Conservation (phyloP, 2,888 invertebrate genomes). For the Lacanobia oleracea region DNA sequence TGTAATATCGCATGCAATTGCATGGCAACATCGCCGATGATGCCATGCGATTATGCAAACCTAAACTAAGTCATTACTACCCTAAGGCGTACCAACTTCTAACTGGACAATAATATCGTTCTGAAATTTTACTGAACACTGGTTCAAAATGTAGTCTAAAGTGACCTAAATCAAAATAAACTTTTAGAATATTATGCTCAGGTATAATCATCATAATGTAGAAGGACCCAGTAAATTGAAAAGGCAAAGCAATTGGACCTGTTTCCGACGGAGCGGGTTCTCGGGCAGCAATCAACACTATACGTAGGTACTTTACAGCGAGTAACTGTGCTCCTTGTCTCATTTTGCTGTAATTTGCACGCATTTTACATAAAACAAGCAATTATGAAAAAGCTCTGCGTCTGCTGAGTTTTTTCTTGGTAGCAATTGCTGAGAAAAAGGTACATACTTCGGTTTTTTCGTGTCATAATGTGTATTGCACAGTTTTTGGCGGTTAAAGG, state of each 20-base stretch:
- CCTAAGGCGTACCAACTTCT: not conserved
- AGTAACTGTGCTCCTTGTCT: conserved; percentile 22
- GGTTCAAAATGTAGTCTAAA: not conserved
- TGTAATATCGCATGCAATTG: not conserved
- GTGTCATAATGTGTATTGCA: conserved; percentile 16
- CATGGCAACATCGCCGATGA: not conserved
- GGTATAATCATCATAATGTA: not conserved
- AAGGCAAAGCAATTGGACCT: conserved; percentile 1
- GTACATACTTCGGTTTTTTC: not conserved
- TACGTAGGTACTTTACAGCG: conserved; percentile 4
- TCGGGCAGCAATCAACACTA: conserved; percentile 4
- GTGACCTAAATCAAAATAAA: not conserved
- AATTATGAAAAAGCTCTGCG: conserved; percentile 10
- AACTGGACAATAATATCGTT: not conserved
- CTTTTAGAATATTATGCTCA: too few species aligned
- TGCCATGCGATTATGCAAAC: not conserved
- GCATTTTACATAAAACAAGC: conserved; percentile 31
- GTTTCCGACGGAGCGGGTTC: conserved; percentile 50
- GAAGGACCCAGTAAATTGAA: conserved; percentile 1
- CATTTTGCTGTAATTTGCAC: conserved; percentile 28
- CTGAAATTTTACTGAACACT: not conserved
- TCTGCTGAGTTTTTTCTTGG: conserved; percentile 16
- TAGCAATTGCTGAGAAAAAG: conserved; percentile 28
- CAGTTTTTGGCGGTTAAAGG: conserved; percentile 35
- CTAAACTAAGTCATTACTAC: not conserved